phyloP scores from a whole-genome alignment of 2,797 vertebrate genomes.

The Pipistrellus kuhlii region DNA sequence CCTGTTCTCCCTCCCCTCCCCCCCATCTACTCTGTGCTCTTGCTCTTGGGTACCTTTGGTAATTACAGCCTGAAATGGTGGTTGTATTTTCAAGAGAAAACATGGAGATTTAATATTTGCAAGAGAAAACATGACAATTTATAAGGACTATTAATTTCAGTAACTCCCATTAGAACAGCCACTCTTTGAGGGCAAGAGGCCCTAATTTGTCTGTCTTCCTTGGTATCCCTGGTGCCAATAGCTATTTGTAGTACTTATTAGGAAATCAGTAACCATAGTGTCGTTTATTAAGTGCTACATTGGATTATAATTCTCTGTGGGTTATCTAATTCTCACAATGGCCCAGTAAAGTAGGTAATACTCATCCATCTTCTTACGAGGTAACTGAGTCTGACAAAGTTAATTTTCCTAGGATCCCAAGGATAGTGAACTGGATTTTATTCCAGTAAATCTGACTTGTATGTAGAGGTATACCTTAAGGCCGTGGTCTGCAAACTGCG shows the following conservation, averaged over 20 bases:
- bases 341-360: background rate
- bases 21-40: background rate
- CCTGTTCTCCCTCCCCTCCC: rapidly evolving
- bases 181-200: background rate
- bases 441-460: background rate
- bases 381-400: background rate
- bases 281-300: background rate
- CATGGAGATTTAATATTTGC: background rate
- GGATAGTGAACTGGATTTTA: background rate
- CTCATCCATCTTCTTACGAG: background rate
- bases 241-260: background rate
- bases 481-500: no score
- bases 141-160: background rate
- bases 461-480: background rate
- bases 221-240: background rate
- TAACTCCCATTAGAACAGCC: background rate
- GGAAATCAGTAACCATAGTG: background rate
- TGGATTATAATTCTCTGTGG: background rate
- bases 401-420: constrained; percentile 25
- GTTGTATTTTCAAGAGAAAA: background rate
- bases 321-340: background rate
- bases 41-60: background rate
- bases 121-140: background rate
- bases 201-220: background rate
- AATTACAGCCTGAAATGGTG: background rate